Percentiles rank a stretch among this genome's conserved stretches.
Evolutionary conservation across 2,797 vertebrate species (phyloP).

Genomic region (Melanotaenia maccullochi): DNA sequence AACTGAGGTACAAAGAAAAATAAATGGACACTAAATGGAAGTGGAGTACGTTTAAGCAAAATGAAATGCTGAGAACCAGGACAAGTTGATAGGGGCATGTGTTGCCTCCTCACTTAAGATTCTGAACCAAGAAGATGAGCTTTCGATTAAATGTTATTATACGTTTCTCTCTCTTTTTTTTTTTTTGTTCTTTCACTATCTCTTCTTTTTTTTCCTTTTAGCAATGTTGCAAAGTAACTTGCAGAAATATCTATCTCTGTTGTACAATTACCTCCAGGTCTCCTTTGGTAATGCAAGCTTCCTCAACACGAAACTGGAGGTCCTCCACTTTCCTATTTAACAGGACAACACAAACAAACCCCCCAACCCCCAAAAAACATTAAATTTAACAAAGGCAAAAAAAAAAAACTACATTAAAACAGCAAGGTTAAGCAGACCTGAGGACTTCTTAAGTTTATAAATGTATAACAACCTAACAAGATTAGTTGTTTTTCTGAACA

Average conservation of each 20-base stretch:
- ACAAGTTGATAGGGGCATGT: conserved; percentile 1
- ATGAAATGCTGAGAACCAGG: conserved; percentile 5
- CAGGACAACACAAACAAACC: neutral
- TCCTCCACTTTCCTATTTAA: conserved; percentile 95
- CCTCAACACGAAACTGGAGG: conserved; percentile 98
- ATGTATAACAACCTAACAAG: conserved; percentile 6
- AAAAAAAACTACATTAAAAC: neutral
- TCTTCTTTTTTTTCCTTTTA: neutral
- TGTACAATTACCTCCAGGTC: conserved; percentile 94
- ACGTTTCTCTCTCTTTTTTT: neutral
- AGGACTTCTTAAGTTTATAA: conserved; percentile 3
- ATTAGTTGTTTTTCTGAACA: neutral
- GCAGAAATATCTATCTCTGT: conserved; percentile 9
- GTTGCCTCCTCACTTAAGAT: neutral
- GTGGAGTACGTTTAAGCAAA: conserved; percentile 12
- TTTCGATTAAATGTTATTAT: neutral
- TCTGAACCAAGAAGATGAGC: neutral
- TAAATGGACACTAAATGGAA: neutral
- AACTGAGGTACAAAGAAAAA: too few species aligned
- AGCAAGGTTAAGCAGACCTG: neutral
- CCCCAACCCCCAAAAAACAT: neutral
- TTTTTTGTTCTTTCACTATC: neutral
- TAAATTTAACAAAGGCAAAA: neutral
- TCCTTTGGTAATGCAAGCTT: conserved; percentile 99
- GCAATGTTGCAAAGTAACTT: neutral